phyloP scores from a whole-genome alignment of 2,113 vertebrate genomes.

The Nerophis ophidion region DNA sequence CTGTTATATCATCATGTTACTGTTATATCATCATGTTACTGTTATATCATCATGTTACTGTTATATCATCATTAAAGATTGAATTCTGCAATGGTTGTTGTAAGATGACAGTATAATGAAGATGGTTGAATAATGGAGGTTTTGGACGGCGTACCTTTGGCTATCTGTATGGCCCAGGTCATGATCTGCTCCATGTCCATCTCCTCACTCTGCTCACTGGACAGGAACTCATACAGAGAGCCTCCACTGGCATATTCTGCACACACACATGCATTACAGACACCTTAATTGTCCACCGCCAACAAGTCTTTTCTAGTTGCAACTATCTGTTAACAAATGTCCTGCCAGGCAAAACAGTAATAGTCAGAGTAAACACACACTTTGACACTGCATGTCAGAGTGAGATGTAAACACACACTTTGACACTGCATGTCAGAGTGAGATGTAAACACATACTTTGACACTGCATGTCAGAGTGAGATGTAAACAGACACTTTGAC shows the following conservation, averaged over 20 bases:
- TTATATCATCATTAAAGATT: too few relatives aligned
- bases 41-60: too few relatives aligned
- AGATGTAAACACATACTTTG: background rate
- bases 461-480: too few relatives aligned
- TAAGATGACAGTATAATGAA: background rate
- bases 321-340: constrained; percentile 63
- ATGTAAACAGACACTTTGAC: too few relatives aligned
- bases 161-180: constrained; percentile 95
- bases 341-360: constrained; percentile 50
- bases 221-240: constrained; percentile 94
- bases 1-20: too few relatives aligned
- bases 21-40: too few relatives aligned
- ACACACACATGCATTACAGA: constrained; percentile 6
- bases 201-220: constrained; percentile 93
- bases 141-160: constrained; percentile 79
- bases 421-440: background rate
- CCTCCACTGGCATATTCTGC: constrained; percentile 90
- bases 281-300: too few relatives aligned
- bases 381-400: constrained; percentile 2
- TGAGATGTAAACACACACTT: background rate
- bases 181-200: constrained; percentile 98
- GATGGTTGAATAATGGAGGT: background rate
- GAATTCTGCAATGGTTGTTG: too few relatives aligned
- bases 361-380: background rate
- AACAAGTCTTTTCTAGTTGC: background rate